Base-by-base conservation (phyloP, 2,797 vertebrate genomes). In the Antrozous pallidus region DNA sequence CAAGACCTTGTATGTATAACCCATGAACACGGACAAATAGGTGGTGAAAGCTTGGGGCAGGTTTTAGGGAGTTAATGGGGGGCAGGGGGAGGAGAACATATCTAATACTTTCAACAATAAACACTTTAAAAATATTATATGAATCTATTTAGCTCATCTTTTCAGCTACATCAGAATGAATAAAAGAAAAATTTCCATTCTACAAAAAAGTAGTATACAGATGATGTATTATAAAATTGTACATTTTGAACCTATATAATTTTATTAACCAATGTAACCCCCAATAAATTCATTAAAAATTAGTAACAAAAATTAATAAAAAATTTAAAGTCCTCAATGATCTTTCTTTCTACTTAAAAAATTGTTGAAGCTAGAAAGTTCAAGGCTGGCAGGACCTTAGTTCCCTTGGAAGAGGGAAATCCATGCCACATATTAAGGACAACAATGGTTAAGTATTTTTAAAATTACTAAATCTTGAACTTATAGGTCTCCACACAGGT, bases 171-270 rank as follows among this genome's bases (percentile, higher is more conserved):
- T 56, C 58, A 75, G 28, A 36, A 88, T 91, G 69, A 94, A 93
- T 73, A 94, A 83, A 96, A 92, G 73, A 94, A 93, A 95, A 92
- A 20, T 90, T 95, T 95, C 84, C 78, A 65, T 86, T 97, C 90
- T 94, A 88, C 81, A 81, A 93, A 78, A 78, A 86, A 93, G 65
- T 18, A 17, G 33, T 33, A 49, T 33, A 22, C 18, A 49, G 73
- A 49, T 75, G 45, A 49, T 75, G 18, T 49, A 49, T 49, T 33
- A 33, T 75, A 75, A 31, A 49, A 49, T 49, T 75, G 31, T 22
- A 49, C 31, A 75, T 20, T 75, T 49, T 31, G 33, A 49, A 75
- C 31, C 9, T 24, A 49, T 49, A n/a, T 49, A 33, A 49, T 13
- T 33, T 20, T 33, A 75, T 75, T 49, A 49, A 49, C 73, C 73